A percentile compares a stretch with the other conserved stretches of the same genome.
Evolutionary conservation across 2,797 vertebrate species (phyloP).

Genomic region (Poeciliopsis paucimaculata): DNA sequence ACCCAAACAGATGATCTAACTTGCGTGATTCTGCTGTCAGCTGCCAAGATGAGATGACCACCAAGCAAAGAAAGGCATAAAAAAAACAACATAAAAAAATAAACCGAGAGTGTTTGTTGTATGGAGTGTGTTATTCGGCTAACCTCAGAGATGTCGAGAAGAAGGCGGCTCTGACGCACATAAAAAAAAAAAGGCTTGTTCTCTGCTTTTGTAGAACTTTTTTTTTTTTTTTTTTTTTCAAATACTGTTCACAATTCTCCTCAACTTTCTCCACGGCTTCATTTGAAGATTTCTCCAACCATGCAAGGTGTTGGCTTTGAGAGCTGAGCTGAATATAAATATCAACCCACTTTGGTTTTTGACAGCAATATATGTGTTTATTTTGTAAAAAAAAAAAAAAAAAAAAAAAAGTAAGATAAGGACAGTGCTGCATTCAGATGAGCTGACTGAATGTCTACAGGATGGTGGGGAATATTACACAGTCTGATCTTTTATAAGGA

Average conservation of each 20-base stretch:
- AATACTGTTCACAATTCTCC: slow-evolving; percentile 45
- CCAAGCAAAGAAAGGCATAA: slow-evolving; percentile 2
- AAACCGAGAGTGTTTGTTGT: background rate
- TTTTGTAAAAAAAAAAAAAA: slow-evolving; percentile 13
- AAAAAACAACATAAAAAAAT: background rate
- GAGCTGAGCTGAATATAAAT: slow-evolving; percentile 74
- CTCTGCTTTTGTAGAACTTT: background rate
- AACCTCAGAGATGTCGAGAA: slow-evolving; percentile 19
- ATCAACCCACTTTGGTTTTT: slow-evolving; percentile 46
- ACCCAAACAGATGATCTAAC: slow-evolving; percentile 37
- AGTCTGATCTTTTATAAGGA: background rate
- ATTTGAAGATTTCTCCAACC: slow-evolving; percentile 64
- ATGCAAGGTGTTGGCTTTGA: slow-evolving; percentile 51
- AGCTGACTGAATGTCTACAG: slow-evolving; percentile 53
- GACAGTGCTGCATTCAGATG: slow-evolving; percentile 64
- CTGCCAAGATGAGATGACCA: slow-evolving; percentile 27
- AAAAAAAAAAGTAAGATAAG: slow-evolving; percentile 38
- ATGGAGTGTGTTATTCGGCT: slow-evolving; percentile 7
- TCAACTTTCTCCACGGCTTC: slow-evolving; percentile 51
- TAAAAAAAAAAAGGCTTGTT: background rate
- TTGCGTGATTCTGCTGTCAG: slow-evolving; percentile 26
- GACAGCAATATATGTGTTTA: slow-evolving; percentile 65
- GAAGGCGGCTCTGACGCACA: slow-evolving; percentile 10
- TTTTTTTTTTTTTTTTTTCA: slow-evolving; percentile 12
- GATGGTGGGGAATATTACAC: background rate